Conservation (phyloP, 2,888 invertebrate species). For the Hetaerina titia region DNA sequence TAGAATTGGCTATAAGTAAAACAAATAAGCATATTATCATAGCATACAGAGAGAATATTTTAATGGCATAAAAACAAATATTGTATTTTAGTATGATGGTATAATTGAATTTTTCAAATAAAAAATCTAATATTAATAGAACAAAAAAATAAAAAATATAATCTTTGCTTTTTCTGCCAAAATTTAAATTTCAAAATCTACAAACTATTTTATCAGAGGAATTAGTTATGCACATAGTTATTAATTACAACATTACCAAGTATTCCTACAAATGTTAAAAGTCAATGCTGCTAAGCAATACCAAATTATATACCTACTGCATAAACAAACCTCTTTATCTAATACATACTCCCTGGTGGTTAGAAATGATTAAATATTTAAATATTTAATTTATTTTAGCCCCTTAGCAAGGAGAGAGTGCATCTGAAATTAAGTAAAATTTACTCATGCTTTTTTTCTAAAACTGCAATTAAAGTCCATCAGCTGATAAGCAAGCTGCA, state of each 20-base stretch:
- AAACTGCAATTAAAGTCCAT: neutral
- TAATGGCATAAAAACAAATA: neutral
- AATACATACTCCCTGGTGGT: neutral
- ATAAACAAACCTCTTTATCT: neutral
- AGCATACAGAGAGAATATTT: neutral
- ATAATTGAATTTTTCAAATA: too few species aligned
- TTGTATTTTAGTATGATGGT: too few species aligned
- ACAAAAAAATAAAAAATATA: too few species aligned
- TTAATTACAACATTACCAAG: neutral
- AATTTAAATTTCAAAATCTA: neutral
- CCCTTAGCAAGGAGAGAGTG: neutral
- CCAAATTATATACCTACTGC: neutral
- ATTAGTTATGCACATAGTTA: neutral
- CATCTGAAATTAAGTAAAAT: conserved; percentile 3
- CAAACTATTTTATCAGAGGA: neutral
- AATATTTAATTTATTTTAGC: neutral
- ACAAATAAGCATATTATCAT: neutral
- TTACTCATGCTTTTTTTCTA: conserved; percentile 35
- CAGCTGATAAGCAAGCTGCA: conserved; percentile 9
- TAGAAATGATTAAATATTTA: neutral
- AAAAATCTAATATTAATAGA: too few species aligned
- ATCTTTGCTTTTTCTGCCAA: too few species aligned
- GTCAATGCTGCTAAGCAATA: conserved; percentile 25
- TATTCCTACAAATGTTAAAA: neutral
- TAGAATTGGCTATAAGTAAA: neutral